Evolutionary conservation across 2,888 invertebrate genomes (phyloP).

Genomic region (Dryomyza anilis): DNA sequence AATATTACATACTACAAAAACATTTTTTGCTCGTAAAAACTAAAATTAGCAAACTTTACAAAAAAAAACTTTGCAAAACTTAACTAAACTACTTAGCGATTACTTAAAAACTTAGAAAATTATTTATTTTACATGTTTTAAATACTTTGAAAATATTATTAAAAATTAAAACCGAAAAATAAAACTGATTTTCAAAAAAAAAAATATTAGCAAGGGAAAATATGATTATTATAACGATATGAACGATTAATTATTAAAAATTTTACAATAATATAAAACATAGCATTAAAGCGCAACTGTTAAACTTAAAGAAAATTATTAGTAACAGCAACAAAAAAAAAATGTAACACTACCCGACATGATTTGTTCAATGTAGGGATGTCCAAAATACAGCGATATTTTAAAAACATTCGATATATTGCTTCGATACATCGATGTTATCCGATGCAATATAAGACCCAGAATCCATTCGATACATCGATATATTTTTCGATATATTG

Average conservation of each 20-base stretch:
- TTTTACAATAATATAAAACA: neutral
- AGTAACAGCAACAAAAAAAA: too few species aligned
- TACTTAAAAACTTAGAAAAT: neutral
- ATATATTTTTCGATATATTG: too few species aligned
- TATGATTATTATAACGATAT: neutral
- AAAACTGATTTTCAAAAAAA: constrained; percentile 9
- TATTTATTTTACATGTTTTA: too few species aligned
- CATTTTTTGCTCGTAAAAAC: constrained; percentile 8
- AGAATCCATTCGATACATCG: too few species aligned
- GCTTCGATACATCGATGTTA: too few species aligned
- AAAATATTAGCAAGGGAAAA: neutral
- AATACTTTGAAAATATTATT: constrained; percentile 1
- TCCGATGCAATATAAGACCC: too few species aligned
- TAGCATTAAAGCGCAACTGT: neutral
- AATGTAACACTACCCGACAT: too few species aligned
- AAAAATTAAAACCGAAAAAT: neutral
- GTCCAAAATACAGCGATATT: too few species aligned
- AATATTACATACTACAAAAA: neutral
- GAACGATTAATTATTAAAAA: neutral
- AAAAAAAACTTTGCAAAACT: neutral
- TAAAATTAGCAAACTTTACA: constrained; percentile 5
- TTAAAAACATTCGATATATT: too few species aligned
- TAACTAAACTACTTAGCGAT: constrained; percentile 1
- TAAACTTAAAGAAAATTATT: too few species aligned
- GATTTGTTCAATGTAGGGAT: too few species aligned